Percentiles rank a stretch among this genome's conserved stretches.
Evolutionary conservation across 1,140 invertebrate species (phyloP).

Genomic region (Lepidurus packardi): DNA sequence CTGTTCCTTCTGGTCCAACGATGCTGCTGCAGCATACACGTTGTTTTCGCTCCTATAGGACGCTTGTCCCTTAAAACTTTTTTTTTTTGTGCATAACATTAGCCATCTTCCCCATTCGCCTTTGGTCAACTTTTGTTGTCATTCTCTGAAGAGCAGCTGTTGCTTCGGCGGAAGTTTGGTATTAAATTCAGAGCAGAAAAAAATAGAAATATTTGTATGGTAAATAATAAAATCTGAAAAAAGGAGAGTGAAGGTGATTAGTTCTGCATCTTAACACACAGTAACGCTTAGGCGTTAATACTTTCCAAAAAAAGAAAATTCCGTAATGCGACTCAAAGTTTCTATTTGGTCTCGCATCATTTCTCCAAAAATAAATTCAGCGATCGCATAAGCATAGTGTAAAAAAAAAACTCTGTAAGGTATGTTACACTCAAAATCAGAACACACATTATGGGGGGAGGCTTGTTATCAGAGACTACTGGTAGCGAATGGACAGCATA

Average conservation of each 20-base stretch:
- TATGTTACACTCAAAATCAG: too few species aligned
- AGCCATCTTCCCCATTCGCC: background rate
- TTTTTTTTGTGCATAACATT: constrained; percentile 3
- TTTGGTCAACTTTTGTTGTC: background rate
- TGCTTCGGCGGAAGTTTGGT: constrained; percentile 13
- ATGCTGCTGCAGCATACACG: background rate
- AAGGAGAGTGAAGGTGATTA: background rate
- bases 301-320: too few species aligned
- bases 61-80: background rate
- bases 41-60: background rate
- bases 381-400: too few species aligned
- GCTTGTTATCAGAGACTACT: too few species aligned
- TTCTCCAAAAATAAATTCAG: too few species aligned
- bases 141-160: constrained; percentile 14
- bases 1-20: constrained; percentile 14
- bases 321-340: background rate
- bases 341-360: background rate
- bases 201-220: background rate
- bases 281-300: background rate
- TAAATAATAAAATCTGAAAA: background rate
- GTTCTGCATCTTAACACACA: background rate
- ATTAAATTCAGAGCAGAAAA: constrained; percentile 15
- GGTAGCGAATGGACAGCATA: too few species aligned
- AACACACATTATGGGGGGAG: too few species aligned
- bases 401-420: too few species aligned